These are phyloP conservation scores for Phengaris arion DNA, from an alignment of 2,888 invertebrate species.

Conservation along the genomic window DNA sequence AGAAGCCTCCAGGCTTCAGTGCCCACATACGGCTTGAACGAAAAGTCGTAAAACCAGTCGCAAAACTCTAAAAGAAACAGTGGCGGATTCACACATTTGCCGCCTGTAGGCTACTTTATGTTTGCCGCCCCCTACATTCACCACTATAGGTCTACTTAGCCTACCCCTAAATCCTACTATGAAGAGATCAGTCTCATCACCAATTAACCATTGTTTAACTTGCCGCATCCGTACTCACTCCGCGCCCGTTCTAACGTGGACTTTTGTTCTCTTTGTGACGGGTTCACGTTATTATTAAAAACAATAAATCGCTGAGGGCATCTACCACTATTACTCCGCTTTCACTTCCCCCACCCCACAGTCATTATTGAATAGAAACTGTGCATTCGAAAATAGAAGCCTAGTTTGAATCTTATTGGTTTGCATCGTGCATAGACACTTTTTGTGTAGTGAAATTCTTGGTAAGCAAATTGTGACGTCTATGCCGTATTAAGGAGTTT, in stretches of 20 bases:
- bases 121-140: too few relatives aligned
- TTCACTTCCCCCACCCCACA: slow-evolving; percentile 56
- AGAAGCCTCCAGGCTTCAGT: too few relatives aligned
- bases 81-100: too few relatives aligned
- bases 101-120: too few relatives aligned
- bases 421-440: background rate
- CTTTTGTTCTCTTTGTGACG: slow-evolving; percentile 78
- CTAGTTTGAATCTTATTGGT: slow-evolving; percentile 12
- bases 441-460: background rate
- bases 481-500: background rate
- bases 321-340: slow-evolving; percentile 75
- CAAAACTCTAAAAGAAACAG: too few relatives aligned
- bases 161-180: background rate
- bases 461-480: background rate
- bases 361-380: slow-evolving; percentile 38
- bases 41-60: too few relatives aligned
- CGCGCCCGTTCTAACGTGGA: slow-evolving; percentile 57
- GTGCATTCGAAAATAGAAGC: slow-evolving; percentile 31
- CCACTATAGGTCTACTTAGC: background rate
- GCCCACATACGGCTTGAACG: too few relatives aligned
- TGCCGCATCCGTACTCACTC: slow-evolving; percentile 31
- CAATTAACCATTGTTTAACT: background rate
- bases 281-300: slow-evolving; percentile 79
- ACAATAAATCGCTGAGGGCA: slow-evolving; percentile 79
- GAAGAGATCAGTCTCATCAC: slow-evolving; percentile 7